Base-by-base conservation (phyloP, 2,113 vertebrate genomes). In the Dipodomys merriami region DNA sequence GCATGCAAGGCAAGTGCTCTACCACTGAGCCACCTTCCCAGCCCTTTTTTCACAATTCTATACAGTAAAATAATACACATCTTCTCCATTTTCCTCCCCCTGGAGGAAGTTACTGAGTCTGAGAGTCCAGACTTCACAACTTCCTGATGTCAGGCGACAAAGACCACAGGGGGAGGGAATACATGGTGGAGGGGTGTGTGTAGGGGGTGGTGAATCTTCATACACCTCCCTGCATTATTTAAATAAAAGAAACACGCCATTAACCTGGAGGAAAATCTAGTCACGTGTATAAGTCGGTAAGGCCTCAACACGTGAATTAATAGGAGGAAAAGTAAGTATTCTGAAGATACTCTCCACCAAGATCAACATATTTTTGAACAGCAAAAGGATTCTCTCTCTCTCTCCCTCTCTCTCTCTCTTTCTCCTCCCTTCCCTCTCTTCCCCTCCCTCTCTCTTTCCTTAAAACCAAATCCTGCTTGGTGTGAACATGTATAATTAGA, bases 401-500 rank as follows among this genome's bases (percentile, higher is more conserved):
- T 5, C 46, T 49, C 46, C 10, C 46, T 11, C 49, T 11, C 49
- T 49, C 49, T 49, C 49, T 49, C 49, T 49, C 49, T 49, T 2
- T 53, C 46, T 53, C 53, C 7, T 53, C 23, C 53, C 25, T 57
- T 27, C 57, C 30, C 35, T 65, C 65, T 46, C 74, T 64, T 35
- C 27, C 29, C n/a, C 77, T 44, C n/a, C 65, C 16, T 33, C 18
- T 67, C 82, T 29, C 95, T 94, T 80, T 97, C 88, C 62, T 93
- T 93, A 96, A 97, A 97, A 95, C 80, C 94, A 97, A 98, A 98
- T 93, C 96, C 92, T 73, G 1, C 96, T 98, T 83, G 95, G 97
- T 97, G 97, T 98, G 97, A 98, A 98, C 98, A 98, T 98, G 97
- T 98, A 98, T 98, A 98, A 98, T 98, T 98, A 98, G 97, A 98